A percentile compares a stretch with the other conserved stretches of the same genome.
Conservation (phyloP, 64 coral and sea anemone species). For the Porites australiensis region DNA sequence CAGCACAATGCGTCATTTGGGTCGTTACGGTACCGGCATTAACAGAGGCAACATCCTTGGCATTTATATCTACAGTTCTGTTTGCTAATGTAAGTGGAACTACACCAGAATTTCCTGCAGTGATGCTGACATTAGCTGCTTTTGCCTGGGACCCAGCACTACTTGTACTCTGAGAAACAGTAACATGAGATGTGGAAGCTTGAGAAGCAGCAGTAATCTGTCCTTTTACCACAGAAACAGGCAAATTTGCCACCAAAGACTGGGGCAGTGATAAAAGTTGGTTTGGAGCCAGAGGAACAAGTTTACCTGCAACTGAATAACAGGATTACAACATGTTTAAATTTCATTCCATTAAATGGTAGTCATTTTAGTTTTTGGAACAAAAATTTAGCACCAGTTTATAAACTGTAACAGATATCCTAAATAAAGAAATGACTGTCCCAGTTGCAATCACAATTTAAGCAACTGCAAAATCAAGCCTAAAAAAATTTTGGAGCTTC, state of each 20-base stretch:
- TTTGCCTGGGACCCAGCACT: neutral
- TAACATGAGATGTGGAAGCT: neutral
- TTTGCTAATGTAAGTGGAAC: neutral
- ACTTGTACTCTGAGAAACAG: neutral
- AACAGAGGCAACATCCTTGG: neutral
- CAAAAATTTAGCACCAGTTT: no score
- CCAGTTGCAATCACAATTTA: no score
- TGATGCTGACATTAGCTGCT: neutral
- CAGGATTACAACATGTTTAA: neutral
- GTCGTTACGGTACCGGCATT: neutral
- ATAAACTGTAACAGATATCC: no score
- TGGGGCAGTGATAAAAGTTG: neutral
- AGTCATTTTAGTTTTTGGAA: no score
- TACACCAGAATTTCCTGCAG: neutral
- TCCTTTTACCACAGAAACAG: conserved; percentile 23
- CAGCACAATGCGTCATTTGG: neutral
- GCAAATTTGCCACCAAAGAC: neutral
- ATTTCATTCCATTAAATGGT: no score
- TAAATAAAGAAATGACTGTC: no score
- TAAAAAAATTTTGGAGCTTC: no score
- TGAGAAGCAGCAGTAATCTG: neutral
- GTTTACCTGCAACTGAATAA: conserved; percentile 13
- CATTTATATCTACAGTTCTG: neutral
- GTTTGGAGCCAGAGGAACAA: conserved; percentile 46
- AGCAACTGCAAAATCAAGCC: no score